Conservation (phyloP, 1,140 invertebrate species). For the Paracyclopina nana region DNA sequence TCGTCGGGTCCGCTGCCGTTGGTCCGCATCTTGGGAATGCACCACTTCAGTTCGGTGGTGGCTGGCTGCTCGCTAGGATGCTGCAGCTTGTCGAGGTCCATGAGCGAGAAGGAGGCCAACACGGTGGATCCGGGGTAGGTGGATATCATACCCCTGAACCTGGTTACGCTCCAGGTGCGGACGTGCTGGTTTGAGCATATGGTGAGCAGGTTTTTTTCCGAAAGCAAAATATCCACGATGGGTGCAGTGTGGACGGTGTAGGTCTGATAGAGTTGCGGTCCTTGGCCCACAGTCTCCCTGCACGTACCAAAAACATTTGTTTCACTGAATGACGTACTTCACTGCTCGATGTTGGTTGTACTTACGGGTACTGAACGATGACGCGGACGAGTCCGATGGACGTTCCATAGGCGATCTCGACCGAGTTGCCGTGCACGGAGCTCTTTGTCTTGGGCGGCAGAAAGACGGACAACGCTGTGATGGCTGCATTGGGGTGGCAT, state of each 20-base stretch:
- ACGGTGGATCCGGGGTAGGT: constrained; percentile 92
- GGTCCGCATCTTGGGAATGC: no score
- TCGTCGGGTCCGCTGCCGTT: constrained; percentile 95
- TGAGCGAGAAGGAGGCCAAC: constrained; percentile 84
- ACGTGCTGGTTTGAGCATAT: constrained; percentile 96
- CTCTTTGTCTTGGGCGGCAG: constrained; percentile 90
- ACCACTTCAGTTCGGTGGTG: background rate
- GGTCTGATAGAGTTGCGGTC: constrained; percentile 90
- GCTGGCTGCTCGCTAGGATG: background rate
- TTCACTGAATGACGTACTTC: no score
- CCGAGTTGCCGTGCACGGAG: constrained; percentile 94
- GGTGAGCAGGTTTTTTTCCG: constrained; percentile 88
- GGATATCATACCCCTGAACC: constrained; percentile 83
- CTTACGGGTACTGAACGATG: constrained; percentile 93
- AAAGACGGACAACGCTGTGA: constrained; percentile 96
- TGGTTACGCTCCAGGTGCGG: constrained; percentile 80
- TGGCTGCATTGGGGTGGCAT: constrained; percentile 75
- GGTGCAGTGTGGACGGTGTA: constrained; percentile 77
- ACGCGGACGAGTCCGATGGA: constrained; percentile 81
- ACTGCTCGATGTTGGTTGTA: no score
- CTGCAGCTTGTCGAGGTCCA: constrained; percentile 61
- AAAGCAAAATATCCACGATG: constrained; percentile 54
- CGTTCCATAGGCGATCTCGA: constrained; percentile 97
- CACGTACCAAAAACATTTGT: no score
- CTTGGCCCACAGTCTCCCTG: constrained; percentile 95